Conservation (phyloP, 2,888 invertebrate species). For the Cosmia trapezina region DNA sequence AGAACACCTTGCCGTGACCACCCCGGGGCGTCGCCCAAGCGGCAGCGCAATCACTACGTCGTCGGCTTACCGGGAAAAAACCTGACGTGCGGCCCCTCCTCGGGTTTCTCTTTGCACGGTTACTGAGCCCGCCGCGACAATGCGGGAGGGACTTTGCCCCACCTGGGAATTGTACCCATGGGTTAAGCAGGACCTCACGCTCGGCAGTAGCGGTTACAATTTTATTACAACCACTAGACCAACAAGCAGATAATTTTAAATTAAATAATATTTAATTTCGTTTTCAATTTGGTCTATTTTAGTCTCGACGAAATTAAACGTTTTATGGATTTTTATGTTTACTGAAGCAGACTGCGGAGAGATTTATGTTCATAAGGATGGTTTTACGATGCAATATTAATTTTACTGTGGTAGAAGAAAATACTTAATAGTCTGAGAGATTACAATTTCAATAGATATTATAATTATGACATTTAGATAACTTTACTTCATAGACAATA, state of each 20-base stretch:
- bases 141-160: too few species aligned
- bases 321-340: constrained; percentile 25
- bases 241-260: neutral
- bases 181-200: too few species aligned
- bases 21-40: too few species aligned
- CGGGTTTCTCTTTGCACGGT: too few species aligned
- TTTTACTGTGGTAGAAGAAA: constrained; percentile 21
- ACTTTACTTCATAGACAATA: neutral
- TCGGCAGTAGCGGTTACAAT: neutral
- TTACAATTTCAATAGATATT: neutral
- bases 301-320: constrained; percentile 18
- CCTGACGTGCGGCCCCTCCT: too few species aligned
- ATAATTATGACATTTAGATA: neutral
- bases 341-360: constrained; percentile 8
- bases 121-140: too few species aligned
- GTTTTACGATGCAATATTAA: constrained; percentile 30
- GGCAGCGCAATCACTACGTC: too few species aligned
- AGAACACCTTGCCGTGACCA: too few species aligned
- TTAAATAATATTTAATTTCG: neutral
- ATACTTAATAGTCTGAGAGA: constrained; percentile 4
- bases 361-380: constrained; percentile 13
- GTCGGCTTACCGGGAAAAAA: too few species aligned
- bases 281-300: neutral
- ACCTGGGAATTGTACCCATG: neutral
- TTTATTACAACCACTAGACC: neutral